Base-by-base conservation (phyloP, 1,140 invertebrate genomes). In the Oryctes rhinoceros region DNA sequence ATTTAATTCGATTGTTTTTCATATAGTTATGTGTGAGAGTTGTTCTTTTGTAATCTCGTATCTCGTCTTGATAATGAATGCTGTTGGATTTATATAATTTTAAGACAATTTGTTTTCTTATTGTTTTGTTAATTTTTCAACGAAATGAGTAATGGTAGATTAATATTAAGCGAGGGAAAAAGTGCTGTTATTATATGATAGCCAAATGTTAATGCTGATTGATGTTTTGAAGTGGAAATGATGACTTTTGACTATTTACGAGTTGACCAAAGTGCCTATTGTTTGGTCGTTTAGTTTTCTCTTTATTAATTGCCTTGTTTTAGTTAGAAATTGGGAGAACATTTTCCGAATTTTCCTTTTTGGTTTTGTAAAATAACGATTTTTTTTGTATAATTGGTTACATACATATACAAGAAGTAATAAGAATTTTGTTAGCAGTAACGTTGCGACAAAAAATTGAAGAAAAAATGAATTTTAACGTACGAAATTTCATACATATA, bases 241-340 rank as follows among this genome's bases (percentile, higher is more conserved):
- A 71, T 62, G 65, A 71, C 65, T 71, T 71, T 71, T 71, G 65
- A 71, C 49, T 71, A 80, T 75, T 79, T 80, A 75, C 79, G 76
- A 81, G 71, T 81, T 79, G 84, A 86, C 84, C 84, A 85, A 85
- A 86, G 85, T 86, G 84, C 84, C 84, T 86, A 82, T 84, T 85
- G 78, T 86, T 86, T 85, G 83, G 82, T 85, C 81, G 47, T 71
- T 78, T 80, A 79, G 76, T 82, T 83, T 80, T 81, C 30, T 79
- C 37, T 49, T 78, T 78, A 37, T 48, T 78, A n/a, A 24, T 47
- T 48, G 9, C 39, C 39, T 78, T 59, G 24, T 78, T 78, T 59
- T 59, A 78, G 30, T 71, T 71, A 71, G 65, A 24, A 71, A 71
- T 71, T 71, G 65, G 24, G 35, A 71, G 24, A 59, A 24, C 65